Percentiles rank a stretch among this genome's conserved stretches.
phyloP scores from a whole-genome alignment of 2,797 vertebrate species.

The Paratrypauchen microcephalus region DNA sequence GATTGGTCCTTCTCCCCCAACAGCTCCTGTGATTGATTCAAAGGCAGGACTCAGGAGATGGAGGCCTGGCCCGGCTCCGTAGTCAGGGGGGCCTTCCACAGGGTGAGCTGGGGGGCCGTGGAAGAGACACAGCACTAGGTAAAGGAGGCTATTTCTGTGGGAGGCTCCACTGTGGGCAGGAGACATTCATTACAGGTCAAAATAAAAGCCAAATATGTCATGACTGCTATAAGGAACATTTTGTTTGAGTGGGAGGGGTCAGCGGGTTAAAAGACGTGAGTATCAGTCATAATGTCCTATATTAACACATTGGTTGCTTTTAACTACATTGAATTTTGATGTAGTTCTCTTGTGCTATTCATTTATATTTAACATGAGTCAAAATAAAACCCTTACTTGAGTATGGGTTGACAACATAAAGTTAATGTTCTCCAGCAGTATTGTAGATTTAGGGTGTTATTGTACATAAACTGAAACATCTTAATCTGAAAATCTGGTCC shows the following conservation, averaged over 20 bases:
- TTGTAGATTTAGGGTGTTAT: too few species aligned
- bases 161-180: slow-evolving; percentile 54
- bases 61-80: slow-evolving; percentile 58
- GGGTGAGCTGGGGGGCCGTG: slow-evolving; percentile 57
- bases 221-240: slow-evolving; percentile 27
- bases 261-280: slow-evolving; percentile 44
- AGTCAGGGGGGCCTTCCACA: slow-evolving; percentile 58
- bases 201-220: slow-evolving; percentile 64
- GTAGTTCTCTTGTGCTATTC: too few species aligned
- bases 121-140: slow-evolving; percentile 36
- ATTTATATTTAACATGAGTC: too few species aligned
- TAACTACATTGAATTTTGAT: background rate
- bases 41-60: slow-evolving; percentile 72
- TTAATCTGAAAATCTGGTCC: background rate
- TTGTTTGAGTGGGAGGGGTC: slow-evolving; percentile 29
- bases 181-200: slow-evolving; percentile 65
- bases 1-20: slow-evolving; percentile 58
- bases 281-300: background rate
- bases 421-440: too few species aligned
- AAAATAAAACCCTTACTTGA: too few species aligned
- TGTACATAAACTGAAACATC: too few species aligned
- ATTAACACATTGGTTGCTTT: background rate
- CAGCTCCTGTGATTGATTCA: slow-evolving; percentile 74
- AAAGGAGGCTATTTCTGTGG: slow-evolving; percentile 56
- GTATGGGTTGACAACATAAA: too few species aligned